Evolutionary conservation across 2,797 vertebrate genomes (phyloP).

Genomic region (Eulemur rubriventer): DNA sequence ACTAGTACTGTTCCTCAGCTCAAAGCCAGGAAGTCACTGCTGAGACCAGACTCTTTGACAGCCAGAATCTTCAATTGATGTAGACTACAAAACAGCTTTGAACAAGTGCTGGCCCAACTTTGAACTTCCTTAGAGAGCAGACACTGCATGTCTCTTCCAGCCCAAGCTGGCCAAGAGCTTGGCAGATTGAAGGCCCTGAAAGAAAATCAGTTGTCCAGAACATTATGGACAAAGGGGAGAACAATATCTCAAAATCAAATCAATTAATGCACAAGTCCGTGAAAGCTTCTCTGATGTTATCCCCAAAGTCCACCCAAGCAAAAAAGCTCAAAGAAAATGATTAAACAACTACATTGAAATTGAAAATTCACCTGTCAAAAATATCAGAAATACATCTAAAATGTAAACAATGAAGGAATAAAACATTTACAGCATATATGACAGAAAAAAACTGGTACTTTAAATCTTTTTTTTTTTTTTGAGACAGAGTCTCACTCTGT

Average conservation of each 20-base stretch:
- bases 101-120: slow-evolving; percentile 3
- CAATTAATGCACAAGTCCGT: background rate
- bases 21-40: background rate
- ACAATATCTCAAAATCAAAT: slow-evolving; percentile 6
- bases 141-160: background rate
- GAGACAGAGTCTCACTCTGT: no score
- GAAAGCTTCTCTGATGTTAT: background rate
- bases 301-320: background rate
- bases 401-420: background rate
- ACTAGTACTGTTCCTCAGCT: background rate
- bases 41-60: background rate
- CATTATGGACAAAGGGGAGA: background rate
- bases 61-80: background rate
- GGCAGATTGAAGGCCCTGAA: background rate
- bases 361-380: background rate
- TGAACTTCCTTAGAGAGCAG: background rate
- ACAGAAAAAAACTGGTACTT: background rate
- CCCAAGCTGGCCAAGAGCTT: background rate
- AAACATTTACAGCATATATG: background rate
- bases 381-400: background rate
- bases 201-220: background rate
- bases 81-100: slow-evolving; percentile 9
- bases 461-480: no score
- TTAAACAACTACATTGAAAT: slow-evolving; percentile 3
- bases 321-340: slow-evolving; percentile 54